Conservation (phyloP, 2,113 vertebrate species). For the Indri indri region DNA sequence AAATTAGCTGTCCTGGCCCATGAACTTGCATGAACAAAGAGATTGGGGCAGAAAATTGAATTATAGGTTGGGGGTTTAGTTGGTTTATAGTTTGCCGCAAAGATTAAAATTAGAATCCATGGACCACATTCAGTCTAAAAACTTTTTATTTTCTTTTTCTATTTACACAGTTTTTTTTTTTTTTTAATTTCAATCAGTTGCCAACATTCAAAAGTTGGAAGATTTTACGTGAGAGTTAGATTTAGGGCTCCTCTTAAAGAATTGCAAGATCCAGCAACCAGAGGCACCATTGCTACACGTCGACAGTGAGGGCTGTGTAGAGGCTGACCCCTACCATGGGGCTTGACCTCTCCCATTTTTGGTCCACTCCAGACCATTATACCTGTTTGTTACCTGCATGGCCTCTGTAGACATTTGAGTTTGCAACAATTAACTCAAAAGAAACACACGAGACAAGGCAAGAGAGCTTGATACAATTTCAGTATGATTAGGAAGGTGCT, state of each 20-base stretch:
- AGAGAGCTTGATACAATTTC: not conserved
- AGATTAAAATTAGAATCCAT: not conserved
- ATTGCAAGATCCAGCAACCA: not conserved
- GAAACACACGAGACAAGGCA: not conserved
- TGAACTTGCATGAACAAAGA: not conserved
- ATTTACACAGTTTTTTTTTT: not conserved
- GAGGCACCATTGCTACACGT: not conserved
- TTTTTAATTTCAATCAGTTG: not conserved
- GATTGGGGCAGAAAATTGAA: not conserved
- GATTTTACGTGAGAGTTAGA: not conserved
- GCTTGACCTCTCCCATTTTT: fast-evolving
- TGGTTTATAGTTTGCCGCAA: not conserved
- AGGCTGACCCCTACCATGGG: not conserved
- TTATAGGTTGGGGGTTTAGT: not conserved
- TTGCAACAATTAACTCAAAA: not conserved
- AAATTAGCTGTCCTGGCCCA: not conserved
- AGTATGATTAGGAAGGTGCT: not conserved
- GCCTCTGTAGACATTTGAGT: not conserved
- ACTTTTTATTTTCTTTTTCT: not conserved
- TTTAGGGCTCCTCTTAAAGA: not conserved
- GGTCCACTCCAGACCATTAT: not conserved
- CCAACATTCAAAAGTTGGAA: not conserved
- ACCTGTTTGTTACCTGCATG: not conserved
- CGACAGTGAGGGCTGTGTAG: not conserved
- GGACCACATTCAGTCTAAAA: not conserved